Conservation (phyloP, 2,888 invertebrate species). For the Eupeodes latifasciatus region DNA sequence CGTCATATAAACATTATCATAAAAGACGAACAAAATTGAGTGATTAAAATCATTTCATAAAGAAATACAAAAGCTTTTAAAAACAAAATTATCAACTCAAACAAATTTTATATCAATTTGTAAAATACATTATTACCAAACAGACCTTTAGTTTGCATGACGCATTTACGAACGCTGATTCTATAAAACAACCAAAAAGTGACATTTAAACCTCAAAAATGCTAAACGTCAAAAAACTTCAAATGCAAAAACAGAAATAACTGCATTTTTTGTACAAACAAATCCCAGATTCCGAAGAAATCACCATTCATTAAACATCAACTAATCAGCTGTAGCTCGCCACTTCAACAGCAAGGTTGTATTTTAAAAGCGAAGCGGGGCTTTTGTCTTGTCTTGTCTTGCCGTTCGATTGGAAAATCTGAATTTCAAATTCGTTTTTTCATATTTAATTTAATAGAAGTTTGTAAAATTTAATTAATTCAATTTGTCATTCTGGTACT, state of each 20-base stretch:
- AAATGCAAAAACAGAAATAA: not conserved
- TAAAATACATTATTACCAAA: no score
- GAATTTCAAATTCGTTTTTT: not conserved
- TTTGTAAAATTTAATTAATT: not conserved
- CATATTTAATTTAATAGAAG: not conserved
- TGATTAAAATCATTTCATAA: no score
- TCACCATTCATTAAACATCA: not conserved
- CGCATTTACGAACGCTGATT: not conserved
- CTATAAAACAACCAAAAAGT: not conserved
- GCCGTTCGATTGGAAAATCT: not conserved
- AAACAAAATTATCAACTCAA: no score
- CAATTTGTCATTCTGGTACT: not conserved
- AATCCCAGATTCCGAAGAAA: not conserved
- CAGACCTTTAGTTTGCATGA: not conserved
- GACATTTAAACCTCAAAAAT: not conserved
- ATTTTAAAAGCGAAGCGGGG: not conserved
- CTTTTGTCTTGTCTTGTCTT: not conserved
- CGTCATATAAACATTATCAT: no score
- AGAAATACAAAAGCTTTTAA: no score
- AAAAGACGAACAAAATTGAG: no score
- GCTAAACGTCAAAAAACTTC: slow-evolving; percentile 1
- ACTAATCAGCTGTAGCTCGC: slow-evolving; percentile 5
- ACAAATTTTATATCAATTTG: no score
- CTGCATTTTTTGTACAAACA: slow-evolving; percentile 1
- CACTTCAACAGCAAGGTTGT: slow-evolving; percentile 21